Base-by-base conservation (phyloP, 2,797 vertebrate species). In the Micromesistius poutassou region DNA sequence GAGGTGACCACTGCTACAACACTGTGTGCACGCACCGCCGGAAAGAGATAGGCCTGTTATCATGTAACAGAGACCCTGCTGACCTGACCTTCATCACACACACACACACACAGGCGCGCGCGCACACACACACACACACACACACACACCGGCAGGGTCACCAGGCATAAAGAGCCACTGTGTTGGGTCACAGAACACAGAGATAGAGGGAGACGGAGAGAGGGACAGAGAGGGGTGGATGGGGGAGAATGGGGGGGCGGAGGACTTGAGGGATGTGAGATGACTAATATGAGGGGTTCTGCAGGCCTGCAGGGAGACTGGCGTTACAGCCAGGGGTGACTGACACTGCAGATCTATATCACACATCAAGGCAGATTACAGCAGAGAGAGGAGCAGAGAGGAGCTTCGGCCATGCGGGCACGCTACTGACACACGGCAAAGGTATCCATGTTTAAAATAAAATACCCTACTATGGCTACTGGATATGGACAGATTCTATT, bases 251-350 rank as follows among this genome's bases (percentile, higher is more conserved):
- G 2, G 86, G 86, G 84, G 89, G 87, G 91, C 88, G 90, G 89
- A 91, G 87, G 89, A 92, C 88, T 92, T 93, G 92, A 93, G 90
- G 90, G 90, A 93, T 92, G 89, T 88, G 91, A 93, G 92, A 92
- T 91, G 91, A 92, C 91, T 92, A 93, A 93, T 90, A 95, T 93
- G 93, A 95, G 94, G 93, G 90, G 90, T 88, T 92, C 84, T 89
- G 87, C 79, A 38, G 87, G 89, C 88, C 92, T 92, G 89, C 81
- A 78, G 89, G 89, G 89, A 84, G 76, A 82, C 80, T 85, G 89
- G 85, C 87, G 77, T 90, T 90, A 88, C 87, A 90, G 92, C 91
- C 91, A 82, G 89, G 86, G 91, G 91, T 91, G 91, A 92, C 90
- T 93, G 91, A 93, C 91, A 91, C 89, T 93, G 93, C 87, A 92